Evolutionary conservation across 2,888 invertebrate species (phyloP).

Genomic region (Drosophila acutilabella): DNA sequence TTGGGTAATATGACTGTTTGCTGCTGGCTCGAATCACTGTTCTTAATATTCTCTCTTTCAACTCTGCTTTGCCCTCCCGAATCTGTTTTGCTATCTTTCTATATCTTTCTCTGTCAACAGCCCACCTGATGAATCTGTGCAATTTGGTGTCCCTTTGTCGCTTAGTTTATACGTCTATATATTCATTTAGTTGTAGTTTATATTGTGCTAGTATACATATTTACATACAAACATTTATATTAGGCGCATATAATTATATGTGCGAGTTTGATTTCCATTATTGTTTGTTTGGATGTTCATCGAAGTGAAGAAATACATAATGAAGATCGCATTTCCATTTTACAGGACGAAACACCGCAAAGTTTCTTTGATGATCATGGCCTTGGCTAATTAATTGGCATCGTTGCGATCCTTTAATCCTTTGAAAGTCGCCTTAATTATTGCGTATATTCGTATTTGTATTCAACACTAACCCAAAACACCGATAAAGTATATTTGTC

Average conservation of each 20-base stretch:
- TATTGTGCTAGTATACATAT: no score
- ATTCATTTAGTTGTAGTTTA: slow-evolving; percentile 12
- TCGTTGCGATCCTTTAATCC: slow-evolving; percentile 34
- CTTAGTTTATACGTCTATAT: slow-evolving; percentile 24
- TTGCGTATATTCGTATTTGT: slow-evolving; percentile 63
- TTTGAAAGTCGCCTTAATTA: slow-evolving; percentile 68
- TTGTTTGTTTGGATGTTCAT: slow-evolving; percentile 30
- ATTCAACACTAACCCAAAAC: slow-evolving; percentile 58
- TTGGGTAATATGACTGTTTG: slow-evolving; percentile 48
- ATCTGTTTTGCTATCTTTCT: slow-evolving; percentile 1
- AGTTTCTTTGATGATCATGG: slow-evolving; percentile 99
- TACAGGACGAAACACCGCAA: slow-evolving; percentile 99
- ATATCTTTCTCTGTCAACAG: not conserved
- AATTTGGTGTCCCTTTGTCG: slow-evolving; percentile 33
- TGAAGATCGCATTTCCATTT: slow-evolving; percentile 86
- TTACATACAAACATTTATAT: slow-evolving; percentile 5
- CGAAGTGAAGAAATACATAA: slow-evolving; percentile 29
- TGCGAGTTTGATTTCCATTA: slow-evolving; percentile 2
- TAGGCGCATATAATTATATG: slow-evolving; percentile 14
- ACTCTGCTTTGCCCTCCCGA: slow-evolving; percentile 25
- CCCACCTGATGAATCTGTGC: slow-evolving; percentile 16
- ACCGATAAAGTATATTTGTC: slow-evolving; percentile 25
- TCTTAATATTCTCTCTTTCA: slow-evolving; percentile 30
- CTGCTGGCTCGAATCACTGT: slow-evolving; percentile 45
- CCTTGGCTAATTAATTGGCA: slow-evolving; percentile 89